Evolutionary conservation across 2,113 vertebrate genomes (phyloP).

Genomic region (Zosterops pallidus): DNA sequence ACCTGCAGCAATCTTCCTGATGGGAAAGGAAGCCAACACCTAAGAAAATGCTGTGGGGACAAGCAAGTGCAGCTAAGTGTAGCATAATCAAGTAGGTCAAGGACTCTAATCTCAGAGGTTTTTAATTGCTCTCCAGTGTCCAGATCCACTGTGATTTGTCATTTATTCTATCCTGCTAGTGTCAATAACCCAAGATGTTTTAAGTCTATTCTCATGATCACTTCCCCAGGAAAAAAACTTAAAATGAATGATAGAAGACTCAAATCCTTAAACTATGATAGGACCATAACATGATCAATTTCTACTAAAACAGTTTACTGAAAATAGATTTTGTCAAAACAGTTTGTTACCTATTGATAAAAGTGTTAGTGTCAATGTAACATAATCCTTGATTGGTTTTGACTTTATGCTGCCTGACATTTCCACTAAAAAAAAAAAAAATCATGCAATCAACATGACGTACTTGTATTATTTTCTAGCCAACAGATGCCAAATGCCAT

Average conservation of each 20-base stretch:
- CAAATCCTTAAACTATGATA: neutral
- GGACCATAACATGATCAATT: neutral
- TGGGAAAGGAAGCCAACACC: neutral
- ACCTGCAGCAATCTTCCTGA: fast-evolving
- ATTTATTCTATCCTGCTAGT: neutral
- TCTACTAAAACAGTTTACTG: neutral
- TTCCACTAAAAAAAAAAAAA: neutral
- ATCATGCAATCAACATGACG: neutral
- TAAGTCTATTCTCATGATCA: neutral
- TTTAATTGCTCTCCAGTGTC: neutral
- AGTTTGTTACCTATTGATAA: neutral
- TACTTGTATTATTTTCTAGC: neutral
- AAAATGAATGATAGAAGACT: neutral
- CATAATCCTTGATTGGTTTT: neutral
- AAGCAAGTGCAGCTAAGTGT: neutral
- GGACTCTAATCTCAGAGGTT: neutral
- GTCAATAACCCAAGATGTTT: neutral
- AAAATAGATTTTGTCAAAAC: slow-evolving; percentile 6
- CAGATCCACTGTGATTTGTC: neutral
- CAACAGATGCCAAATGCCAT: neutral
- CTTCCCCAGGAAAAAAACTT: neutral
- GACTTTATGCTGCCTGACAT: neutral
- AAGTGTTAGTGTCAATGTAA: neutral
- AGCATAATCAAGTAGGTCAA: neutral
- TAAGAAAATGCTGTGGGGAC: neutral